These are phyloP conservation scores for Drosophila seguyi DNA, from an alignment of 1,140 invertebrate species.

Conservation along the genomic window DNA sequence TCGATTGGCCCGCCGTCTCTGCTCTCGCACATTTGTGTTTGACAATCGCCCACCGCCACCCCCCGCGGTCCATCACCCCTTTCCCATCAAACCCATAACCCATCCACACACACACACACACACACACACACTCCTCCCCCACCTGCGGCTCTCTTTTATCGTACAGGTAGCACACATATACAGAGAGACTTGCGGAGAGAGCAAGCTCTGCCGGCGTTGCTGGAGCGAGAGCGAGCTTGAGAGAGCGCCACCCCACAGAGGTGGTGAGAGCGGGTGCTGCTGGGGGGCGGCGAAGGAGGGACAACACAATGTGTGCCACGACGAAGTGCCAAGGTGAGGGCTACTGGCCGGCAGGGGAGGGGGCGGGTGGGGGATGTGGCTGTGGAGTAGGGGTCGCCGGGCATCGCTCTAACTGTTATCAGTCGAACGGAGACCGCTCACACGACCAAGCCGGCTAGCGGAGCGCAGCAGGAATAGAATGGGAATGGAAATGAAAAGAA, in stretches of 20 bases:
- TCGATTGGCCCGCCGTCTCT: slow-evolving; percentile 72
- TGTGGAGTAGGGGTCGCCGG: slow-evolving; percentile 27
- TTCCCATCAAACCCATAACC: slow-evolving; percentile 4
- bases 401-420: slow-evolving; percentile 60
- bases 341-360: slow-evolving; percentile 11
- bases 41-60: slow-evolving; percentile 30
- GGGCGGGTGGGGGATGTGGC: background rate
- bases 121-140: slow-evolving; percentile 19
- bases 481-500: background rate
- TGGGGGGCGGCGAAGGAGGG: background rate
- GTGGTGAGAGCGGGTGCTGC: slow-evolving; percentile 1
- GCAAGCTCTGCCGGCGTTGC: slow-evolving; percentile 20
- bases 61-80: slow-evolving; percentile 10
- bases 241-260: slow-evolving; percentile 35
- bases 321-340: slow-evolving; percentile 56
- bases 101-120: slow-evolving; percentile 18
- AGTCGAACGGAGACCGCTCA: slow-evolving; percentile 65
- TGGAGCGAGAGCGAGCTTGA: slow-evolving; percentile 7
- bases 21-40: slow-evolving; percentile 71
- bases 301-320: slow-evolving; percentile 60
- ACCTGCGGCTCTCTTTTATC: slow-evolving; percentile 50
- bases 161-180: slow-evolving; percentile 61
- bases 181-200: slow-evolving; percentile 20
- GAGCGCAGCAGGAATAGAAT: background rate
- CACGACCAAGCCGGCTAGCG: slow-evolving; percentile 48